These are phyloP conservation scores for Pangasius larnaudii DNA, from an alignment of 2,797 vertebrate genomes.

Conservation along the genomic window DNA sequence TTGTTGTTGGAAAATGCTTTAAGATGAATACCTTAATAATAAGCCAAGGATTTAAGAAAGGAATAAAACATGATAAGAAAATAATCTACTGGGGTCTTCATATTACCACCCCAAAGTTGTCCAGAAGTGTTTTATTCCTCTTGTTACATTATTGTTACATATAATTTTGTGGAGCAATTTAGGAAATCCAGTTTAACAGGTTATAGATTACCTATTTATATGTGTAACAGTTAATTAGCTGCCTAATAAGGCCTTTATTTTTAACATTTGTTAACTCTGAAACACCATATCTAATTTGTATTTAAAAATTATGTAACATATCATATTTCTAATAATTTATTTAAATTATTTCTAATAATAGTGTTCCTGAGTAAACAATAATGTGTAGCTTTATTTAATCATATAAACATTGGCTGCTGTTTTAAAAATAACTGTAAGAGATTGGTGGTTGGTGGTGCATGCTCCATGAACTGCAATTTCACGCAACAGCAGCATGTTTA, in stretches of 20 bases:
- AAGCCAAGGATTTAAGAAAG: background rate
- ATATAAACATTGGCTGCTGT: background rate
- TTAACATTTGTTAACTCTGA: background rate
- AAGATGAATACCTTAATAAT: background rate
- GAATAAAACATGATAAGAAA: background rate
- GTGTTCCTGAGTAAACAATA: background rate
- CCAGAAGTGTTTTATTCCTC: background rate
- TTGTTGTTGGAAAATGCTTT: background rate
- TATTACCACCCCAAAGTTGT: background rate
- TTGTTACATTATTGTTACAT: background rate
- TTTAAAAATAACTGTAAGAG: background rate
- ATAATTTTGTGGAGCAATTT: background rate
- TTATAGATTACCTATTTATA: background rate
- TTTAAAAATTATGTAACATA: background rate
- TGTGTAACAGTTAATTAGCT: background rate
- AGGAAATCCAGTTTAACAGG: background rate
- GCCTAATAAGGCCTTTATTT: background rate
- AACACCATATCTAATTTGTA: background rate
- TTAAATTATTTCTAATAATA: background rate
- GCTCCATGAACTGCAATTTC: conserved; percentile 7
- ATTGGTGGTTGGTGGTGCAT: background rate
- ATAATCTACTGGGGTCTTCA: background rate
- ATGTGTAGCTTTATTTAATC: background rate
- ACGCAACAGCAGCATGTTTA: background rate
- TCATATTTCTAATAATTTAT: background rate